A percentile compares a stretch with the other conserved stretches of the same genome.
Conservation (phyloP, 2,113 vertebrate genomes). For the Antechinus stuartii region DNA sequence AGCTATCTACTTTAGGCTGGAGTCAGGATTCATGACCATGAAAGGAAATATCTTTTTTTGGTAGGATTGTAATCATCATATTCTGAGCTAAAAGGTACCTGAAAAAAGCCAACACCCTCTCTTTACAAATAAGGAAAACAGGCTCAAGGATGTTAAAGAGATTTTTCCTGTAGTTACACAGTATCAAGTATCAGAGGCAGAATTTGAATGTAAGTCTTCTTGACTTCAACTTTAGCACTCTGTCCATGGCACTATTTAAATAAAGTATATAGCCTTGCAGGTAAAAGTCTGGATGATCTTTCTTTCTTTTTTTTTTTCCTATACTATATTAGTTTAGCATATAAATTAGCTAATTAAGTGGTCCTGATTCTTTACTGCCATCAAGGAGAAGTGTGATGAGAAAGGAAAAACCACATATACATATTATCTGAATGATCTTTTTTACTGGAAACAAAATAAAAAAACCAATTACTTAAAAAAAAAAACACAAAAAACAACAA, state of each 20-base stretch:
- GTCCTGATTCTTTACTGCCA: not conserved
- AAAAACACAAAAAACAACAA: too few relatives aligned
- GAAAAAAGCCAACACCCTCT: not conserved
- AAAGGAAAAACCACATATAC: not conserved
- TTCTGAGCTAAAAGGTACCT: not conserved
- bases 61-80: not conserved
- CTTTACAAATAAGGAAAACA: not conserved
- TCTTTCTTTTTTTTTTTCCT: not conserved
- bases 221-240: not conserved
- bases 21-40: not conserved
- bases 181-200: not conserved
- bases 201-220: not conserved
- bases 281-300: not conserved
- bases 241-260: not conserved
- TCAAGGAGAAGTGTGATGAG: not conserved
- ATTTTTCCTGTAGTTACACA: not conserved
- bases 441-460: not conserved
- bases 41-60: not conserved
- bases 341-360: not conserved
- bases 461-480: constrained; percentile 22
- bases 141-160: not conserved
- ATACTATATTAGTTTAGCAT: not conserved
- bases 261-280: not conserved
- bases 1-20: not conserved
- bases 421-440: not conserved